Evolutionary conservation across 2,888 invertebrate genomes (phyloP).

Genomic region (Corbicula japonica): DNA sequence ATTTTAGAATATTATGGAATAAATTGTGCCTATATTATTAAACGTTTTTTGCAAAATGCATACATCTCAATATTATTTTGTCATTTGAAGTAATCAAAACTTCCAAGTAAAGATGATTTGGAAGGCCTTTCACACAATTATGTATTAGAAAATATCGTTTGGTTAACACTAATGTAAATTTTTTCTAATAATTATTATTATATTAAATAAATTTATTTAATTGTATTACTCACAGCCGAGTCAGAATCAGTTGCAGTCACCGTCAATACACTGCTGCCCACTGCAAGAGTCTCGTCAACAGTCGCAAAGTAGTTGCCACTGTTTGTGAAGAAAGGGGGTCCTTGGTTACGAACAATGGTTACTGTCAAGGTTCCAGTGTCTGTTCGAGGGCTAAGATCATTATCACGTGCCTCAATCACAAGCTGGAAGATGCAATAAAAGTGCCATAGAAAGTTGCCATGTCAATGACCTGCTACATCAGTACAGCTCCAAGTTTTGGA

Average conservation of each 20-base stretch:
- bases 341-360: conserved; percentile 69
- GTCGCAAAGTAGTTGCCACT: conserved; percentile 54
- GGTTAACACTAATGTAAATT: background rate
- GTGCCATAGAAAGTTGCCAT: too few relatives aligned
- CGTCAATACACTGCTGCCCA: conserved; percentile 62
- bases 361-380: conserved; percentile 64
- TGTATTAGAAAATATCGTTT: background rate
- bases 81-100: too few relatives aligned
- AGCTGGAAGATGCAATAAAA: too few relatives aligned
- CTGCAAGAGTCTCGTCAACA: conserved; percentile 64
- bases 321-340: conserved; percentile 66
- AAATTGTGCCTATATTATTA: too few relatives aligned
- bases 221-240: conserved; percentile 59
- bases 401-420: conserved; percentile 69
- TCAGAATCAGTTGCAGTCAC: conserved; percentile 73
- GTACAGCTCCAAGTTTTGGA: too few relatives aligned
- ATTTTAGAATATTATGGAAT: too few relatives aligned
- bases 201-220: background rate
- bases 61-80: too few relatives aligned
- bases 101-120: too few relatives aligned
- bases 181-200: background rate
- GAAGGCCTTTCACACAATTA: too few relatives aligned
- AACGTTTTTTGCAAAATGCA: too few relatives aligned
- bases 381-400: conserved; percentile 74
- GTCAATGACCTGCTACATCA: too few relatives aligned